phyloP scores from a whole-genome alignment of 2,113 vertebrate species.

The Pangasianodon hypophthalmus region DNA sequence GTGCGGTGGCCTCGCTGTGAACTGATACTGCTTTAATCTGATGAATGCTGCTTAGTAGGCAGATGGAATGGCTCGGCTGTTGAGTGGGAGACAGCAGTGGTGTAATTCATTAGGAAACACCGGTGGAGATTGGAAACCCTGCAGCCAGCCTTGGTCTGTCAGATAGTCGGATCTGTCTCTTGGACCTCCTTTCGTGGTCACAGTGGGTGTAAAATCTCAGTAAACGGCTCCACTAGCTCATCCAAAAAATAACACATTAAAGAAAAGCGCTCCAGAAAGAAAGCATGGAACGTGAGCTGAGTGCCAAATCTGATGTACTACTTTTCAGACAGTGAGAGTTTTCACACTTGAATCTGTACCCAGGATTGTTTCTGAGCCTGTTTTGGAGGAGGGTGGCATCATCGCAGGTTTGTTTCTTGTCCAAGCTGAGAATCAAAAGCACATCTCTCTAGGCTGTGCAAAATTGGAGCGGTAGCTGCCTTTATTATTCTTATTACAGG shows the following conservation, averaged over 20 bases:
- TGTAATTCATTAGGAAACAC: slow-evolving; percentile 1
- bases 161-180: neutral
- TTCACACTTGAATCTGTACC: neutral
- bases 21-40: neutral
- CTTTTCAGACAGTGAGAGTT: neutral
- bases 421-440: neutral
- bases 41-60: neutral
- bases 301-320: neutral
- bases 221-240: neutral
- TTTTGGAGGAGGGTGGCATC: neutral
- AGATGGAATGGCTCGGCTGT: neutral
- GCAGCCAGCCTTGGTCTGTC: neutral
- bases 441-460: neutral
- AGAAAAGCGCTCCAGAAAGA: neutral
- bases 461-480: neutral
- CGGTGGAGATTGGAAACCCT: neutral
- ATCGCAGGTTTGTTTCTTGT: neutral
- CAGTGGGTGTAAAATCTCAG: neutral
- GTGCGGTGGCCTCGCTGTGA: neutral
- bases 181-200: neutral
- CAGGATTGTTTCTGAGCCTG: neutral
- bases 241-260: neutral
- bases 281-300: neutral
- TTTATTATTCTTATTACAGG: neutral
- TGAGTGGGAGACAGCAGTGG: neutral